Base-by-base conservation (phyloP, 64 coral and sea anemone species). In the Porites lutea region DNA sequence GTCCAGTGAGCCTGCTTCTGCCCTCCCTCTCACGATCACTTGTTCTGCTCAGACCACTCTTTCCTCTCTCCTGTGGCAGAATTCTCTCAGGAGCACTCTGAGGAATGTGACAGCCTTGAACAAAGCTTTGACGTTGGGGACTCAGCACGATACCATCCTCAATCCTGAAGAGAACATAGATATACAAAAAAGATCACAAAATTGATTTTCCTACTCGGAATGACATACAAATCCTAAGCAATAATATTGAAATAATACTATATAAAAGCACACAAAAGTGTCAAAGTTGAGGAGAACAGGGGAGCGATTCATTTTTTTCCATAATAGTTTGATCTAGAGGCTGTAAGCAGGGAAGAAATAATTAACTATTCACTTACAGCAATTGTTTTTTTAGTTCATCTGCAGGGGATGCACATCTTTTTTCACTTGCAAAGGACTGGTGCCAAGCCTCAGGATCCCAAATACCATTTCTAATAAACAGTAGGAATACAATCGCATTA, bases 401-500 rank as follows among this genome's bases (percentile, higher is more conserved):
- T 5, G 93, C 94, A 43, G 97, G 97, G 27, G 97, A 99, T 55
- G 92, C 91, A 94, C 94, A 96, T 74, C 97, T 60, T 37, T 99
- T 99, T 44, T 87, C 92, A 82, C 97, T 96, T 55, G 92, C 83
- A 43, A 23, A 20, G 13, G 97, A 96, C 50, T 99, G 94, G 49
- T 99, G 94, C 97, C 97, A 99, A 7, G 96, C 11, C 61, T 99
- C 97, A n/a, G 97, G 97, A 69, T 99, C 97, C 97, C 97, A 99
- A 47, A 96, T 69, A 2, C 97, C 97, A 71, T 96, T 86, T 88
- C 97, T 98, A 57, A 78, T 80, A 82, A 87, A 82, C 6, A 72
- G 78, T 49, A 77, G 72, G 59, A 57, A 57, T 57, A 6, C 12
- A 57, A 57, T 57, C 54, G 12, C 12, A 1, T 57, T 57, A 57